Base-by-base conservation (phyloP, 1,140 invertebrate species). In the Eupeodes corollae region DNA sequence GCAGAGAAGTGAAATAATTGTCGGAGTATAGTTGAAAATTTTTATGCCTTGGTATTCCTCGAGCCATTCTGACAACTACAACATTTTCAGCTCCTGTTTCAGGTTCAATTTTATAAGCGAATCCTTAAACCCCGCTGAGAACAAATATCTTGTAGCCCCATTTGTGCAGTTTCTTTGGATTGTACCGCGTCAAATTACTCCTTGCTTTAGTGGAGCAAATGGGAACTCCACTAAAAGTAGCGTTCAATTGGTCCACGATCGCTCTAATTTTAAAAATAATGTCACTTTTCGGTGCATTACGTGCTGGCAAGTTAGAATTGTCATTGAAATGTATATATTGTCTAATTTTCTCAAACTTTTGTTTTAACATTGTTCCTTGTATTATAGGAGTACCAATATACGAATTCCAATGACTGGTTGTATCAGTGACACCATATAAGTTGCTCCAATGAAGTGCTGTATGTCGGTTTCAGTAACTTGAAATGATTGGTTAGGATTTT, bases 41-140 rank as follows among this genome's bases (percentile, higher is more conserved):
- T 21, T 46, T 8, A 21, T 46, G n/a, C 30, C 45, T 13, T 39
- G 45, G 5, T 16, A 46, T 39, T 5, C 12, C 16, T 19, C 45
- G 45, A 14, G 45, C 12, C 45, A 46, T 13, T 46, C 45, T 46
- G 6, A 46, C 33, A 13, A 46, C n/a, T n/a, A n/a, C n/a, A n/a
- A n/a, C n/a, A n/a, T n/a, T n/a, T n/a, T n/a, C n/a, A n/a, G n/a
- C n/a, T n/a, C n/a, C n/a, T n/a, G n/a, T n/a, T n/a, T n/a, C n/a
- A n/a, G n/a, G n/a, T n/a, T n/a, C n/a, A n/a, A n/a, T 54, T 52
- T 68, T 58, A 51, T 67, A 69, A 1, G 57, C 59, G 47, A 52
- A 69, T 8, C 65, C 67, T 37, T 50, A 55, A 33, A n/a, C n/a
- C n/a, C n/a, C n/a, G n/a, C n/a, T n/a, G n/a, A n/a, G n/a, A n/a